phyloP scores from a whole-genome alignment of 2,797 vertebrate genomes.

The Pelobates cultripes region DNA sequence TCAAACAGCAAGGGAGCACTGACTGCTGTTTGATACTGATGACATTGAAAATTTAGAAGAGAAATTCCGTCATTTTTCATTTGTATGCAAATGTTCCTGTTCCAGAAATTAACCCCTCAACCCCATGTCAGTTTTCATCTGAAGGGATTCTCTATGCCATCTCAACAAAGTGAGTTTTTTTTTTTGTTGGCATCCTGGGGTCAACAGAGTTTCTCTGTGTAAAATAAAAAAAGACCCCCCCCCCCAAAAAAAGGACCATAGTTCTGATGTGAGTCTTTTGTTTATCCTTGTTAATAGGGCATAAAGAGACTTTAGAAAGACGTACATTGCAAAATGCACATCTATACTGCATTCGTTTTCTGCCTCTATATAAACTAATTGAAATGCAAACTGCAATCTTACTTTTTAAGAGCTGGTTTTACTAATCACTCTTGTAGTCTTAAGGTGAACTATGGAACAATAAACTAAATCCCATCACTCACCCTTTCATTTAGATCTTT shows the following conservation, averaged over 20 bases:
- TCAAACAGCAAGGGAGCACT: slow-evolving; percentile 80
- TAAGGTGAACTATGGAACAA: slow-evolving; percentile 78
- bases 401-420: slow-evolving; percentile 64
- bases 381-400: slow-evolving; percentile 71
- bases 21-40: slow-evolving; percentile 88
- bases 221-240: slow-evolving; percentile 56
- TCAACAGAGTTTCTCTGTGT: slow-evolving; percentile 70
- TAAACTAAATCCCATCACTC: slow-evolving; percentile 74
- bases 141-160: slow-evolving; percentile 75
- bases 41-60: slow-evolving; percentile 98
- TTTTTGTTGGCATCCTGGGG: slow-evolving; percentile 70
- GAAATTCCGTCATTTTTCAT: slow-evolving; percentile 98
- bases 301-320: slow-evolving; percentile 68
- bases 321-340: slow-evolving; percentile 75
- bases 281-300: slow-evolving; percentile 71
- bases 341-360: slow-evolving; percentile 60
- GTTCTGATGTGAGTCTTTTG: slow-evolving; percentile 74
- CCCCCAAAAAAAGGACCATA: slow-evolving; percentile 56
- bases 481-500: slow-evolving; percentile 74
- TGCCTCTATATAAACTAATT: slow-evolving; percentile 61
- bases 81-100: slow-evolving; percentile 98
- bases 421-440: slow-evolving; percentile 71
- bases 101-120: slow-evolving; percentile 99
- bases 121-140: slow-evolving; percentile 96
- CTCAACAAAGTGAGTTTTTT: slow-evolving; percentile 68